Base-by-base conservation (phyloP, 2,797 vertebrate species). In the Poeciliopsis presidionis region DNA sequence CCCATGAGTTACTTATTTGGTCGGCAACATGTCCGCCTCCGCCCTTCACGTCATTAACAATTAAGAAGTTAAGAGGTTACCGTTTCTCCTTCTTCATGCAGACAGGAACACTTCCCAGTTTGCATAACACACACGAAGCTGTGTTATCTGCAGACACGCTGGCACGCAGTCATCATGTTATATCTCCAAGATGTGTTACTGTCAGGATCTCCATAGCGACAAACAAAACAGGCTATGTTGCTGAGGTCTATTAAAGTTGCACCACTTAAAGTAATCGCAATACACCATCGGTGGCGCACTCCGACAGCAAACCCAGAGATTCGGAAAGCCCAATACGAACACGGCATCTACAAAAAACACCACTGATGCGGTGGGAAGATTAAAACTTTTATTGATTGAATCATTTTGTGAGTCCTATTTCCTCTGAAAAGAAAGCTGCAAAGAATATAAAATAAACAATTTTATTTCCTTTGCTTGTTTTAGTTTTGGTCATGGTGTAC, bases 261-360 rank as follows among this genome's bases (percentile, higher is more conserved):
- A 67, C 71, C 69, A 80, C 89, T 93, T 85, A 84, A 46, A 36
- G 53, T 72, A 87, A 93, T 94, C 91, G 70, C 85, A 83, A 55
- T 61, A 87, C 89, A 88, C 88, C 79, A 89, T 93, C 91, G 83
- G 86, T 9, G 76, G 18, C 36, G 43, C 79, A 82, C 84, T 76
- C 65, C 55, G 63, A 53, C 75, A 75, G 22, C 55, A 70, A 79
- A 73, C 74, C 47, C 78, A 80, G 76, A 70, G 70, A 81, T 72
- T 81, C 83, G 78, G 83, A 83, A 78, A 83, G 67, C 2, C 33
- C 73, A 71, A 74, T 76, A 80, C 73, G 79, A 77, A 80, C 72
- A 75, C 33, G 25, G 7, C 2, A 41, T 41, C 25, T 41, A 67
- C 20, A 81, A 63, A 43, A 33, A 63, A 33, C 70, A 39, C 47